phyloP scores from a whole-genome alignment of 2,113 vertebrate species.

The Pelecanoides urinatrix region DNA sequence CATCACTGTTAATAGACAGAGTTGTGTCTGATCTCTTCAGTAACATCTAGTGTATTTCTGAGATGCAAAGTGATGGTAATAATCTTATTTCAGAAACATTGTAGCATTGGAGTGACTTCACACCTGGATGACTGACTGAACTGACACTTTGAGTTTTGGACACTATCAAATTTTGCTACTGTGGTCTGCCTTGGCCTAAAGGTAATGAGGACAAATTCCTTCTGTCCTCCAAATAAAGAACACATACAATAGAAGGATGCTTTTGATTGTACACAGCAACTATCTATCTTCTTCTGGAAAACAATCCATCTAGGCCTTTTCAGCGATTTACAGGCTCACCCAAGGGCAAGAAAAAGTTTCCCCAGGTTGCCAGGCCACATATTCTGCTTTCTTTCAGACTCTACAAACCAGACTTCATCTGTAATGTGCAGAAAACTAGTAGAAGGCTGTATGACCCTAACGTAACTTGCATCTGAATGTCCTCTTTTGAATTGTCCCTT shows the following conservation, averaged over 20 bases:
- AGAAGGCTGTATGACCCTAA: neutral
- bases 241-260: fast-evolving
- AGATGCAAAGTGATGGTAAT: neutral
- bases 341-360: neutral
- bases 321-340: neutral
- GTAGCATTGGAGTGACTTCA: neutral
- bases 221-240: neutral
- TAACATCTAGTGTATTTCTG: neutral
- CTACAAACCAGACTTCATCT: neutral
- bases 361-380: neutral
- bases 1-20: neutral
- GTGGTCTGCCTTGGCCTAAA: neutral
- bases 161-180: neutral
- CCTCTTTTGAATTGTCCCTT: neutral
- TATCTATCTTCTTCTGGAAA: neutral
- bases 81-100: neutral
- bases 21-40: neutral
- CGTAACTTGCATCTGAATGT: neutral
- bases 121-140: neutral
- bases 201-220: neutral
- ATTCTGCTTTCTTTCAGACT: neutral
- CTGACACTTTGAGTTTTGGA: neutral
- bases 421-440: neutral
- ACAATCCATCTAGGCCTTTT: neutral
- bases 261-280: neutral